A percentile compares a stretch with the other conserved stretches of the same genome.
Evolutionary conservation across 2,888 invertebrate genomes (phyloP).

Genomic region (Lasioglossum malachurum): DNA sequence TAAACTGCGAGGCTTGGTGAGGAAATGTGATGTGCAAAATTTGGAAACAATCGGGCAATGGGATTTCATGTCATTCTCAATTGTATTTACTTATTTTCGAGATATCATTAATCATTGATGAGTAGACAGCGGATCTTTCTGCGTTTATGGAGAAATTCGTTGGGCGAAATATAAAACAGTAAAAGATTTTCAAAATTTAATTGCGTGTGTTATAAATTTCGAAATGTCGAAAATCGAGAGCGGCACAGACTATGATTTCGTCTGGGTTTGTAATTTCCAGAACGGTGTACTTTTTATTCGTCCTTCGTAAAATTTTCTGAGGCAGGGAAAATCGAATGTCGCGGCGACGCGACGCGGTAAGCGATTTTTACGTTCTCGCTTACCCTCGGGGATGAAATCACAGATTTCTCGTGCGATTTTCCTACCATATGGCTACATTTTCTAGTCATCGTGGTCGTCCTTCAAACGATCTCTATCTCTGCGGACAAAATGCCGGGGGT

Average conservation of each 20-base stretch:
- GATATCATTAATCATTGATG: no score
- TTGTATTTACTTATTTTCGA: no score
- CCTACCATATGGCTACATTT: slow-evolving; percentile 44
- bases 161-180: no score
- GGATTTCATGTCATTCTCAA: no score
- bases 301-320: slow-evolving; percentile 10
- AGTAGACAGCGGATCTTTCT: no score
- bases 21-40: no score
- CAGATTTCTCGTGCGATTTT: slow-evolving; percentile 44
- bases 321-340: slow-evolving; percentile 27
- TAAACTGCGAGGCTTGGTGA: not conserved
- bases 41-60: no score
- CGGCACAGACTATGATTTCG: not conserved
- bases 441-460: slow-evolving; percentile 57
- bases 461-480: slow-evolving; percentile 55
- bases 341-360: not conserved
- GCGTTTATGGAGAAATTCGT: no score
- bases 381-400: slow-evolving; percentile 16
- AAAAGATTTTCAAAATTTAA: no score
- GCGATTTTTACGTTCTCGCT: slow-evolving; percentile 31
- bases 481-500: slow-evolving; percentile 43
- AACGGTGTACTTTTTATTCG: not conserved
- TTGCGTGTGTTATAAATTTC: not conserved
- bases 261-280: not conserved
- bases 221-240: not conserved